Percentiles rank a stretch among this genome's conserved stretches.
Evolutionary conservation across 2,888 invertebrate genomes (phyloP).

Genomic region (Anodontia alba): DNA sequence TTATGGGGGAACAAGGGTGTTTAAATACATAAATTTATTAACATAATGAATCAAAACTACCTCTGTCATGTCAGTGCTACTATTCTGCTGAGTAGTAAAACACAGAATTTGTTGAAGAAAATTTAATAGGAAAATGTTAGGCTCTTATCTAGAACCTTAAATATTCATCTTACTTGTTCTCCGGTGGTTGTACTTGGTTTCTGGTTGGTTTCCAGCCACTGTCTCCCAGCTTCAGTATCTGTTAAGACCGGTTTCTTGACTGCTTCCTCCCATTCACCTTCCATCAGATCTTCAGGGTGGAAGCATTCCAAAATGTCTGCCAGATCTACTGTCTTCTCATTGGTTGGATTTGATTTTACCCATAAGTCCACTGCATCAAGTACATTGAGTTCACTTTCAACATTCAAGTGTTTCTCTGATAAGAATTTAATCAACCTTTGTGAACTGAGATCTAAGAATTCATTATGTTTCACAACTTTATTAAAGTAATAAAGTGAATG

Average conservation of each 20-base stretch:
- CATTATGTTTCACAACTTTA: constrained; percentile 16
- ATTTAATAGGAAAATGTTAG: too few species aligned
- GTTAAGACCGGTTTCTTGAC: constrained; percentile 24
- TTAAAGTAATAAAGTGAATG: constrained; percentile 50
- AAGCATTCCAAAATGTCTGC: constrained; percentile 38
- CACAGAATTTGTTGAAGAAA: too few species aligned
- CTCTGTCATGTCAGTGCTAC: too few species aligned
- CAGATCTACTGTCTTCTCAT: background rate
- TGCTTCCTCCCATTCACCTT: constrained; percentile 23
- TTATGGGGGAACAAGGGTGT: too few species aligned
- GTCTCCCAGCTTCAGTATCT: constrained; percentile 26
- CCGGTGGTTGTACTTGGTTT: background rate
- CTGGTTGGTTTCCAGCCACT: constrained; percentile 7
- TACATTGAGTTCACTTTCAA: constrained; percentile 41
- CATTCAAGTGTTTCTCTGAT: constrained; percentile 39
- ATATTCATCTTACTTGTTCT: background rate
- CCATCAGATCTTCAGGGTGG: constrained; percentile 46
- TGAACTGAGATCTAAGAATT: constrained; percentile 29
- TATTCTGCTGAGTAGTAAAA: too few species aligned
- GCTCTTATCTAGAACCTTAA: too few species aligned
- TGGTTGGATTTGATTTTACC: constrained; percentile 13
- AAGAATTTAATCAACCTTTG: constrained; percentile 28
- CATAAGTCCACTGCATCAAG: constrained; percentile 39
- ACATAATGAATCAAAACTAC: too few species aligned
- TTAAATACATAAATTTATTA: too few species aligned